Base-by-base conservation (phyloP, 2,797 vertebrate species). In the Ispidina picta region DNA sequence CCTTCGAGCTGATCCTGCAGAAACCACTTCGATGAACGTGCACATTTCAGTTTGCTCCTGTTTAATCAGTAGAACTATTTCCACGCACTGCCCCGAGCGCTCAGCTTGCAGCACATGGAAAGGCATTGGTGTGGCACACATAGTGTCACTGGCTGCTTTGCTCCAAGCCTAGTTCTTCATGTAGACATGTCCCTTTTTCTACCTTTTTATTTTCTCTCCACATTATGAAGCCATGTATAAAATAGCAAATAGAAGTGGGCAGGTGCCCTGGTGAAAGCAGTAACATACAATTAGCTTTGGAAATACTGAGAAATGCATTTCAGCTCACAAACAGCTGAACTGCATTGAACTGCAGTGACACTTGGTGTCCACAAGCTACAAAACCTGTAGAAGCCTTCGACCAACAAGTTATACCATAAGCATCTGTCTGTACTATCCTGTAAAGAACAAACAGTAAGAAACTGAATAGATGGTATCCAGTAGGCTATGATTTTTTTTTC, bases 361-460 rank as follows among this genome's bases (percentile, higher is more conserved):
- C 22, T 31, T 15, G 6, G 14, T 12, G 5, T 46, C 64, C 6
- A 60, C 52, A 82, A 93, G 83, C 86, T 9, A 43, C 0, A 79
- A 64, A 86, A 21, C n/a, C 25, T 28, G 13, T 21, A 78, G 41
- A 86, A 0, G 0, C 33, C 22, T 63, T 48, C 22, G 63, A 44
- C 21, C 39, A 75, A 91, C 29, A 88, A 66, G 75, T 10, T 6
- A 76, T 29, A 51, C 5, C 56, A 9, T 37, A 52, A 77, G 23
- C 20, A 63, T 23, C 62, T 52, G 23, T 9, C 8, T 51, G 6
- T 52, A 14, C 65, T 72, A 75, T 8, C 15, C 37, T 7, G 6
- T 63, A 58, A 92, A 89, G n/a, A 39, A 5, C 19, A n/a, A 85
- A 77, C 54, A 52, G 28, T n/a, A 76, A 70, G 49, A 66, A 82